Conservation (phyloP, 2,888 invertebrate species). For the Eustalomyia histrio region DNA sequence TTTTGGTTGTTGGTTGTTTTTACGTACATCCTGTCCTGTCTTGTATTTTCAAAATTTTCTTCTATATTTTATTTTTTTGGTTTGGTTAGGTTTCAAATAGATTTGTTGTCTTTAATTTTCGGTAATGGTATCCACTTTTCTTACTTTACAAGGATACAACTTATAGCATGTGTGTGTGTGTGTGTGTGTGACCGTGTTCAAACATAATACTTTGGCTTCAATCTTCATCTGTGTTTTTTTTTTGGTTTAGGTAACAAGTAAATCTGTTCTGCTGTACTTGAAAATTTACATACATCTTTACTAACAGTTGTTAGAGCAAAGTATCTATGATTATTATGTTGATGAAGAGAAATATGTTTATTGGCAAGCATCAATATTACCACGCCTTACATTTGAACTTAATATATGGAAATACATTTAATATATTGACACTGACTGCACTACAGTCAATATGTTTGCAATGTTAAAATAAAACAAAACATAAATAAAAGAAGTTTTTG, state of each 20-base stretch:
- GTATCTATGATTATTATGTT: conserved; percentile 33
- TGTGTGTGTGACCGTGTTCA: background rate
- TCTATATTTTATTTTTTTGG: conserved; percentile 3
- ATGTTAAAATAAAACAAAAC: background rate
- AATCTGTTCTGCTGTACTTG: conserved; percentile 36
- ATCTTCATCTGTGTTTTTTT: background rate
- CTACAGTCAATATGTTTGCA: conserved; percentile 9
- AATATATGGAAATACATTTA: conserved; percentile 30
- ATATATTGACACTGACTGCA: conserved; percentile 29
- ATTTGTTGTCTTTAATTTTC: conserved; percentile 64
- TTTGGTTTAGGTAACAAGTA: conserved; percentile 18
- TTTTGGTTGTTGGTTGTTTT: background rate
- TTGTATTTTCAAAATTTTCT: conserved; percentile 7
- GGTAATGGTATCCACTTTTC: conserved; percentile 60
- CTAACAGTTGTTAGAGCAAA: background rate
- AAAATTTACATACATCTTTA: conserved; percentile 14
- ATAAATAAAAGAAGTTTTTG: too few species aligned
- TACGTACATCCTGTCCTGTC: background rate
- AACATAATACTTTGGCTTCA: background rate
- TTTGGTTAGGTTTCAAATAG: conserved; percentile 49
- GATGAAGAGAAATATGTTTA: conserved; percentile 33
- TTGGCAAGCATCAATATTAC: conserved; percentile 35
- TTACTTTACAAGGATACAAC: conserved; percentile 47
- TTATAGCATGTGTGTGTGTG: conserved; percentile 28
- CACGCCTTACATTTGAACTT: conserved; percentile 45